A percentile compares a stretch with the other conserved stretches of the same genome.
Conservation (phyloP, 2,113 vertebrate genomes). For the Barnardius zonarius region DNA sequence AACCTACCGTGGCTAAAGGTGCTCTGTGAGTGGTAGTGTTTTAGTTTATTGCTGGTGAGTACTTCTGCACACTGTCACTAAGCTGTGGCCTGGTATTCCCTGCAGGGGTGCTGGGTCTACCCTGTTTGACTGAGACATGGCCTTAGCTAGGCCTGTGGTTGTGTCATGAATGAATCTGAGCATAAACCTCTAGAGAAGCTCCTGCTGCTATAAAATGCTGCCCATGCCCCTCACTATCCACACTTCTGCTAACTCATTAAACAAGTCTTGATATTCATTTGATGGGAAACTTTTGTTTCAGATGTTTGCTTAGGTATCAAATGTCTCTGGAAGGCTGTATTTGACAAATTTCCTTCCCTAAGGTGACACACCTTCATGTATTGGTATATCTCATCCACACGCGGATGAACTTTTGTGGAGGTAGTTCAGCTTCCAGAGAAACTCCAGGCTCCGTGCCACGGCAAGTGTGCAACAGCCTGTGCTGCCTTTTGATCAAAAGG, state of each 20-base stretch:
- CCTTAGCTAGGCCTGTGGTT: background rate
- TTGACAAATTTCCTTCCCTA: background rate
- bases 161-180: background rate
- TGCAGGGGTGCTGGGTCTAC: background rate
- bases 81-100: background rate
- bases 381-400: fast-evolving
- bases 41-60: background rate
- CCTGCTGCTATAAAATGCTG: background rate
- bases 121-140: background rate
- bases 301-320: fast-evolving
- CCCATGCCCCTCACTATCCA: fast-evolving
- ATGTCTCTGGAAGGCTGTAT: background rate
- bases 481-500: background rate
- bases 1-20: background rate
- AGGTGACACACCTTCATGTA: fast-evolving
- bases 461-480: background rate
- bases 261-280: background rate
- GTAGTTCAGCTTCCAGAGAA: background rate
- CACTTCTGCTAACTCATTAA: background rate
- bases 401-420: background rate
- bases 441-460: background rate
- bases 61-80: fast-evolving
- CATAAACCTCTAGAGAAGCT: background rate
- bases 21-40: fast-evolving
- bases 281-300: background rate